phyloP scores from a whole-genome alignment of 2,113 vertebrate genomes.

The Peromyscus californicus region DNA sequence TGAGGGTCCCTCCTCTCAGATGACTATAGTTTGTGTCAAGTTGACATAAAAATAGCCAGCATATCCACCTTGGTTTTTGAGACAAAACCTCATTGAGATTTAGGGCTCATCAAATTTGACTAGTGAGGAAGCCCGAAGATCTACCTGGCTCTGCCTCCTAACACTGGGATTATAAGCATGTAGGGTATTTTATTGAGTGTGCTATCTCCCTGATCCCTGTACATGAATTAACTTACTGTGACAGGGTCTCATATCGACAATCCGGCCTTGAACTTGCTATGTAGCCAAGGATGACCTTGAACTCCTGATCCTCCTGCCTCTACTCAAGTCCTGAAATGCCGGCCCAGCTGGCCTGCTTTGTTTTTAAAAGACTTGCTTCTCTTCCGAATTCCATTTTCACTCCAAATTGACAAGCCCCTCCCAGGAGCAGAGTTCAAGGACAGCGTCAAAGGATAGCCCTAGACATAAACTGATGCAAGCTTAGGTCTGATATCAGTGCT shows the following conservation, averaged over 20 bases:
- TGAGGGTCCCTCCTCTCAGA: no score
- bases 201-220: no score
- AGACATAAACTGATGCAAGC: background rate
- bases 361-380: background rate
- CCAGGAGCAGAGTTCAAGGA: background rate
- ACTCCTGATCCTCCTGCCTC: no score
- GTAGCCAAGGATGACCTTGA: no score
- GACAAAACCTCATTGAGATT: background rate
- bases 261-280: no score
- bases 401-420: background rate
- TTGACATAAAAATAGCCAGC: no score
- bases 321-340: background rate
- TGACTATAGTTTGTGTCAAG: no score
- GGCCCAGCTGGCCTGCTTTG: no score
- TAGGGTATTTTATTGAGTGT: fast-evolving
- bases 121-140: background rate
- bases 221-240: no score
- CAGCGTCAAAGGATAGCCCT: background rate
- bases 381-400: background rate
- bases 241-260: no score
- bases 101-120: background rate
- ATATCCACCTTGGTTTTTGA: background rate
- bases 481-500: background rate
- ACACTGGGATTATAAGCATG: background rate
- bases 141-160: background rate